Evolutionary conservation across 1,140 invertebrate genomes (phyloP).

Genomic region (Trachymyrmex septentrionalis): DNA sequence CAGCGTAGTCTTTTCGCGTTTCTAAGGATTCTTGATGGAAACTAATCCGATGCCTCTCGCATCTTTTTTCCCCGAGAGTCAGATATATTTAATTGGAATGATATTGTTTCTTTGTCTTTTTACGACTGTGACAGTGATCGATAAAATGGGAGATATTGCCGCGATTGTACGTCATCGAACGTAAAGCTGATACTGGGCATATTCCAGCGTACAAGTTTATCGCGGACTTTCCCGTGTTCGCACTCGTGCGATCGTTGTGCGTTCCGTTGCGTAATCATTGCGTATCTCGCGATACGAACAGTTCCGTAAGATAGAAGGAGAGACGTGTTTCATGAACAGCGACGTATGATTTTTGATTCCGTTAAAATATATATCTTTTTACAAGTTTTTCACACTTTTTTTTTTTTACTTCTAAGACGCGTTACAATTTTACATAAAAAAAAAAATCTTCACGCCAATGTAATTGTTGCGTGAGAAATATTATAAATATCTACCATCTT

Average conservation of each 20-base stretch:
- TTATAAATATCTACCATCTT: too few species aligned
- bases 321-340: conserved; percentile 29
- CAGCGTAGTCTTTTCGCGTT: neutral
- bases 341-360: neutral
- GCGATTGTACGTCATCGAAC: neutral
- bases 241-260: conserved; percentile 22
- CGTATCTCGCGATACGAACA: conserved; percentile 44
- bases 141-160: neutral
- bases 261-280: conserved; percentile 48
- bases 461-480: neutral
- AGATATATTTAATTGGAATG: neutral
- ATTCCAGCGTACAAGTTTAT: conserved; percentile 31
- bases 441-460: neutral
- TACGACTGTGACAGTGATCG: neutral
- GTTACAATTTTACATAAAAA: neutral
- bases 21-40: neutral
- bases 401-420: too few species aligned
- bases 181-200: neutral
- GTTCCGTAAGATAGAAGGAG: conserved; percentile 29
- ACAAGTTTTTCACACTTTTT: neutral
- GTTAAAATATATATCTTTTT: neutral
- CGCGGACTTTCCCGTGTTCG: conserved; percentile 46
- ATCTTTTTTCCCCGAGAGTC: neutral
- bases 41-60: neutral
- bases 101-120: neutral